Conservation (phyloP, 2,888 invertebrate genomes). For the Luffia ferchaultella region DNA sequence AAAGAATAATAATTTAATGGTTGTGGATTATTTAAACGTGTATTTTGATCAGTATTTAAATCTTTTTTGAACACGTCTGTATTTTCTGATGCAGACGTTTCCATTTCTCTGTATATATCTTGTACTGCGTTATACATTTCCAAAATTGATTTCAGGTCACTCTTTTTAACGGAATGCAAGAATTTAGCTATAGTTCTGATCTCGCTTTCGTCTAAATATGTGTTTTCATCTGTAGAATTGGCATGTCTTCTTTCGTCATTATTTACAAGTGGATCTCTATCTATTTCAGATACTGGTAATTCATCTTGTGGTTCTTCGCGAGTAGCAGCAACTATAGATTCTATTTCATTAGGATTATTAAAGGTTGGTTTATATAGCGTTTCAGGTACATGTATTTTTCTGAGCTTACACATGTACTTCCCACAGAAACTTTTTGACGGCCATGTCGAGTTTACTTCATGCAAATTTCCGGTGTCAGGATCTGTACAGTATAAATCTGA, state of each 20-base stretch:
- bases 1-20: too few species aligned
- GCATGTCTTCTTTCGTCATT: not conserved
- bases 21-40: not conserved
- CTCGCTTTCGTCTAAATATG: constrained; percentile 41
- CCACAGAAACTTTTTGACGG: constrained; percentile 46
- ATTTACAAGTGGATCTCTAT: not conserved
- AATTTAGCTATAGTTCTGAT: constrained; percentile 38
- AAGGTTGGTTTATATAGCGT: constrained; percentile 12
- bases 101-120: constrained; percentile 47
- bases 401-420: constrained; percentile 47
- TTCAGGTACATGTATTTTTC: constrained; percentile 24
- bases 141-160: constrained; percentile 47
- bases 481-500: constrained; percentile 50
- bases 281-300: not conserved
- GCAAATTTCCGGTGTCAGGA: constrained; percentile 45
- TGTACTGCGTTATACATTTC: constrained; percentile 52
- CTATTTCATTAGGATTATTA: not conserved
- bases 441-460: constrained; percentile 48
- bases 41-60: not conserved
- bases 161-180: constrained; percentile 41
- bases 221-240: constrained; percentile 12
- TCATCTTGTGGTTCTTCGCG: not conserved
- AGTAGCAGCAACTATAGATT: not conserved
- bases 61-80: not conserved
- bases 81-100: constrained; percentile 15